phyloP scores from a whole-genome alignment of 2,797 vertebrate genomes.

The Philypnodon macrostomus region DNA sequence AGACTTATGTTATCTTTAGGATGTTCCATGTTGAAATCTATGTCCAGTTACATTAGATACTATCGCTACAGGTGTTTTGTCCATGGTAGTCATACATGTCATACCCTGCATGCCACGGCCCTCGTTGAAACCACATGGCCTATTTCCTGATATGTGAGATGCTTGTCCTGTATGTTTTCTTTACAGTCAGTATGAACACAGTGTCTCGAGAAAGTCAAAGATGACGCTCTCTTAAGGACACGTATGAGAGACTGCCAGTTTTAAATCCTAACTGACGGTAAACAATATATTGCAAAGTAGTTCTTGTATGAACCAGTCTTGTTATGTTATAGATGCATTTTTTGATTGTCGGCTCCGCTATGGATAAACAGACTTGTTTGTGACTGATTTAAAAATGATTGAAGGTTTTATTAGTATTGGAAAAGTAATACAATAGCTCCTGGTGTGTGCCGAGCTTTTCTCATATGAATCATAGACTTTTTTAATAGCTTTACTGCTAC shows the following conservation, averaged over 20 bases:
- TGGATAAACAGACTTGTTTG: slow-evolving; percentile 9
- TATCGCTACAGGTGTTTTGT: too few relatives aligned
- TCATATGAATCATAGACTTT: slow-evolving; percentile 11
- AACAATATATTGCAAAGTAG: neutral
- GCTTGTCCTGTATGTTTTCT: neutral
- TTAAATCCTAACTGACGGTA: slow-evolving; percentile 2
- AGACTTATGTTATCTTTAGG: too few relatives aligned
- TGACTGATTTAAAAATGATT: slow-evolving; percentile 14
- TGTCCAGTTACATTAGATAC: too few relatives aligned
- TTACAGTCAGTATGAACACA: neutral
- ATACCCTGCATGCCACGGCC: neutral
- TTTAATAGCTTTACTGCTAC: slow-evolving; percentile 5
- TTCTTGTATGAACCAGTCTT: slow-evolving; percentile 1
- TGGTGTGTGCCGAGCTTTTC: slow-evolving; percentile 3
- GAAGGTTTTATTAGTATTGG: slow-evolving; percentile 9
- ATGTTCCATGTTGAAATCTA: too few relatives aligned
- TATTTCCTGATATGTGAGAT: neutral
- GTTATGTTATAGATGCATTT: neutral
- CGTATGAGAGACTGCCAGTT: neutral
- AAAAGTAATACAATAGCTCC: slow-evolving; percentile 3
- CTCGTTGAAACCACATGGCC: neutral
- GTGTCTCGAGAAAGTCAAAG: neutral
- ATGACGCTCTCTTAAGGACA: neutral
- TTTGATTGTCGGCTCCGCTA: neutral
- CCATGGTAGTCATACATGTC: too few relatives aligned